These are phyloP conservation scores for Apis dorsata DNA, from an alignment of 1,140 invertebrate species.

Conservation along the genomic window DNA sequence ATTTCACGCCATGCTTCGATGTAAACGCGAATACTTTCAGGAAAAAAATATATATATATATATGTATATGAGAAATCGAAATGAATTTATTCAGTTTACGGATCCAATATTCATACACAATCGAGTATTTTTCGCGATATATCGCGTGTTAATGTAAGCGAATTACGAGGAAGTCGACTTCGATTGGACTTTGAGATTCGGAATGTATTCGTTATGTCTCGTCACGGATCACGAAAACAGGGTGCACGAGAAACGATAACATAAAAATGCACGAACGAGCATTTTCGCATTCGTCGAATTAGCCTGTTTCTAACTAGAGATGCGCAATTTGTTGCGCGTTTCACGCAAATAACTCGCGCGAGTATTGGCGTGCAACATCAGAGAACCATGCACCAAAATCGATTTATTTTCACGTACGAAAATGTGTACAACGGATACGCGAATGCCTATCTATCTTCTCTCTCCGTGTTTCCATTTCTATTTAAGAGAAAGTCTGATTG, in stretches of 20 bases:
- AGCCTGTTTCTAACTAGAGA: conserved; percentile 37
- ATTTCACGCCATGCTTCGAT: conserved; percentile 36
- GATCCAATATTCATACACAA: conserved; percentile 30
- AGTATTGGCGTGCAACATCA: conserved; percentile 31
- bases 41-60: neutral
- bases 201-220: neutral
- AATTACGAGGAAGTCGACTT: neutral
- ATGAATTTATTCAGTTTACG: conserved; percentile 33
- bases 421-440: conserved; percentile 1
- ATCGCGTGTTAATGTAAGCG: neutral
- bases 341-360: conserved; percentile 46
- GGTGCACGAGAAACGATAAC: neutral
- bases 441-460: neutral
- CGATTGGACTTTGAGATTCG: too few relatives aligned
- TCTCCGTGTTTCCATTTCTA: neutral
- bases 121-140: neutral
- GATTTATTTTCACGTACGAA: conserved; percentile 27
- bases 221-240: neutral
- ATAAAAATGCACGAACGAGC: conserved; percentile 5
- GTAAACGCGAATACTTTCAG: neutral
- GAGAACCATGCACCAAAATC: conserved; percentile 5
- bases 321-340: conserved; percentile 51
- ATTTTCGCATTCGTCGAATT: conserved; percentile 22
- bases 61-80: neutral
- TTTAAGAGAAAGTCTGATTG: conserved; percentile 3